phyloP scores from a whole-genome alignment of 2,113 vertebrate species.

The Aramus guarauna region DNA sequence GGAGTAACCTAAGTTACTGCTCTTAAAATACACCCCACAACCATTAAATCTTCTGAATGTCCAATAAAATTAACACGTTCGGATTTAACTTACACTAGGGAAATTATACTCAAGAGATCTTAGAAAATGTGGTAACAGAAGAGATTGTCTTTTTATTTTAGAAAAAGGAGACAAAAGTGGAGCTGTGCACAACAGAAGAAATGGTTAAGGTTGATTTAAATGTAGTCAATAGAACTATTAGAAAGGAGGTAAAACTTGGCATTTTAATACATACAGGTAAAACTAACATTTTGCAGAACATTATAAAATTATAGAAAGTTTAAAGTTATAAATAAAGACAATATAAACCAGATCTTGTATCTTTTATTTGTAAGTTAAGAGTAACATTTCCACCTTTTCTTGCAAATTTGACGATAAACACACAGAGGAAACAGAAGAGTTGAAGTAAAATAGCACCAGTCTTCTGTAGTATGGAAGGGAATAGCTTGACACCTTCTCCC shows the following conservation, averaged over 20 bases:
- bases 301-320: neutral
- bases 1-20: no score
- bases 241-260: neutral
- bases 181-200: neutral
- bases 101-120: neutral
- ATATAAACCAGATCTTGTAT: neutral
- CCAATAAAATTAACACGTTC: neutral
- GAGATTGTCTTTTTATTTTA: neutral
- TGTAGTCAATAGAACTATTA: neutral
- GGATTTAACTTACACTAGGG: neutral
- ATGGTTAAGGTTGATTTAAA: neutral
- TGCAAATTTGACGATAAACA: neutral
- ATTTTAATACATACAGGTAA: neutral
- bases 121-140: neutral
- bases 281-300: neutral
- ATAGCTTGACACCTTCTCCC: neutral
- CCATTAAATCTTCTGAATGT: neutral
- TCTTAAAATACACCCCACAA: neutral
- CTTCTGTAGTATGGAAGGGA: neutral
- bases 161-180: neutral
- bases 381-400: neutral
- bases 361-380: neutral
- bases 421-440: neutral
- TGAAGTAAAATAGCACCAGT: slow-evolving; percentile 22
- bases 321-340: neutral